These are phyloP conservation scores for Orussus abietinus DNA, from an alignment of 1,140 invertebrate species.

Conservation along the genomic window DNA sequence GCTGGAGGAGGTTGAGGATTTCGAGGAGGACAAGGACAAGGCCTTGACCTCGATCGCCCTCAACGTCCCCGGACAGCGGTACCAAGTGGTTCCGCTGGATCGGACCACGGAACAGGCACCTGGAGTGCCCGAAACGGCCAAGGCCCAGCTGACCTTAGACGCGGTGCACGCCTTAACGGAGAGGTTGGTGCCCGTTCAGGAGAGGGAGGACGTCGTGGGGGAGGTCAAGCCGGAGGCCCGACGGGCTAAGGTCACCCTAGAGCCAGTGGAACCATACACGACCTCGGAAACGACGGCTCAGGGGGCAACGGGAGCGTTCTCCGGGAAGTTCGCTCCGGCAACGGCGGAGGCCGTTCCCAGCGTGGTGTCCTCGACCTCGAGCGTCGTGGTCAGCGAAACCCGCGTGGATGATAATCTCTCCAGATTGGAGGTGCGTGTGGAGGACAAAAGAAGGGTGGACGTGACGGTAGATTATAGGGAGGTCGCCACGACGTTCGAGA, in stretches of 20 bases:
- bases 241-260: constrained; percentile 54
- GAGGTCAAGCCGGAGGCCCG: constrained; percentile 39
- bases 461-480: constrained; percentile 59
- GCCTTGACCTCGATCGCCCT: constrained; percentile 29
- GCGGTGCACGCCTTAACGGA: constrained; percentile 54
- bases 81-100: constrained; percentile 54
- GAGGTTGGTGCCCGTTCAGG: constrained; percentile 51
- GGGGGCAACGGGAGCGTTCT: constrained; percentile 53
- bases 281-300: constrained; percentile 59
- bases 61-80: constrained; percentile 47
- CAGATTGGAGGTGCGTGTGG: too few relatives aligned
- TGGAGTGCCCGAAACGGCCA: constrained; percentile 45
- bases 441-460: constrained; percentile 53
- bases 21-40: constrained; percentile 34
- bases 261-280: constrained; percentile 58
- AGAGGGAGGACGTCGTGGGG: constrained; percentile 55
- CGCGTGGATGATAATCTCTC: too few relatives aligned
- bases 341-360: constrained; percentile 52
- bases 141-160: constrained; percentile 56
- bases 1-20: constrained; percentile 49
- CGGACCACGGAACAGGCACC: constrained; percentile 53
- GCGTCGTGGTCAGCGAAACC: constrained; percentile 59
- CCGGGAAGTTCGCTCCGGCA: constrained; percentile 47
- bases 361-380: constrained; percentile 58
- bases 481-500: constrained; percentile 63